A percentile compares a stretch with the other conserved stretches of the same genome.
Conservation (phyloP, 2,888 invertebrate species). For the Endomychus coccineus region DNA sequence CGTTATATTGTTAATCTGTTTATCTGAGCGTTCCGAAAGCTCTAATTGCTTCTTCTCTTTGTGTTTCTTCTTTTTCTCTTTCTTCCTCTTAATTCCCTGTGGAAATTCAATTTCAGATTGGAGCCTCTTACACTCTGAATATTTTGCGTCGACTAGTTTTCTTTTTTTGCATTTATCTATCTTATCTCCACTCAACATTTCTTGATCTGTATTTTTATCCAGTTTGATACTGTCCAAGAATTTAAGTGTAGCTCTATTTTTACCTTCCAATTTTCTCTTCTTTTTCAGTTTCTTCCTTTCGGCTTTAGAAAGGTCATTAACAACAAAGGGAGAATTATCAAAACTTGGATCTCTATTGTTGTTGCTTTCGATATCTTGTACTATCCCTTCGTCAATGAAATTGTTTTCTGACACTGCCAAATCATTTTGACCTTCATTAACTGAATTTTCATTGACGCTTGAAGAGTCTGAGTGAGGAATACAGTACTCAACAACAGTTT, state of each 20-base stretch:
- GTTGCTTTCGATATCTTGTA: conserved; percentile 32
- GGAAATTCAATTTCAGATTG: conserved; percentile 20
- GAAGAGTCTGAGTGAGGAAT: conserved; percentile 19
- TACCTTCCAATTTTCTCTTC: conserved; percentile 30
- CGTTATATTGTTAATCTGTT: conserved; percentile 31
- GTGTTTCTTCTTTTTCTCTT: conserved; percentile 28
- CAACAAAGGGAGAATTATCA: conserved; percentile 31
- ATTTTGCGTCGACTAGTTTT: conserved; percentile 26
- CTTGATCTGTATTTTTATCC: too few relatives aligned
- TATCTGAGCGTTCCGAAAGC: conserved; percentile 15
- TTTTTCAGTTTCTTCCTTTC: conserved; percentile 36
- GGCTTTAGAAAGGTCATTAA: conserved; percentile 35
- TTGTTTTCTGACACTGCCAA: conserved; percentile 9
- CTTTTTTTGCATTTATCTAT: conserved; percentile 31
- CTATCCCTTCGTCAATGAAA: conserved; percentile 33
- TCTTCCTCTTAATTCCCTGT: conserved; percentile 20
- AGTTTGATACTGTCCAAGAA: conserved; percentile 16
- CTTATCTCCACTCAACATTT: conserved; percentile 22
- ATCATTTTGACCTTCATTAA: conserved; percentile 23
- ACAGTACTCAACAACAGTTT: conserved; percentile 37
- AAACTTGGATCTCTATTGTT: conserved; percentile 31
- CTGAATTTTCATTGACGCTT: conserved; percentile 21
- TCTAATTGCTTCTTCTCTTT: conserved; percentile 12
- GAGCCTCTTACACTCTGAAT: conserved; percentile 20
- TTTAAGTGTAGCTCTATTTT: conserved; percentile 11